Evolutionary conservation across 2,888 invertebrate genomes (phyloP).

Genomic region (Drosophila emarginata): DNA sequence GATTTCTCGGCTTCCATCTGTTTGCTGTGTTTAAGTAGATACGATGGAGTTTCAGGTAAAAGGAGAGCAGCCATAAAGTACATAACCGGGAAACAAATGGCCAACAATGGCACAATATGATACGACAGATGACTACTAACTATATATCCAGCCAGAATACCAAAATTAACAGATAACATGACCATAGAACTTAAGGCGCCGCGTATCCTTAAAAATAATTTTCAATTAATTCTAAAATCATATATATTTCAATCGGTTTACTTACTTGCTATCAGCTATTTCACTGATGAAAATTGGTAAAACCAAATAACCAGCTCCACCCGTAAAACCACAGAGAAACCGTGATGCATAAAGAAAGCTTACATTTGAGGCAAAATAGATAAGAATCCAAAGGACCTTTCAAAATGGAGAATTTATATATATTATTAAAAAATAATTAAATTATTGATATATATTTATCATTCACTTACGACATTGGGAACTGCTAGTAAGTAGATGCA

Average conservation of each 20-base stretch:
- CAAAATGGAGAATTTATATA: conserved; percentile 47
- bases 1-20: conserved; percentile 69
- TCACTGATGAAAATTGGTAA: conserved; percentile 80
- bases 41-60: conserved; percentile 79
- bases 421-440: neutral
- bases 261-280: conserved; percentile 77
- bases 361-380: conserved; percentile 72
- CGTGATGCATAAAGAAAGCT: conserved; percentile 76
- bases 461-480: conserved; percentile 74
- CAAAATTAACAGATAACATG: conserved; percentile 76
- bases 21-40: conserved; percentile 61
- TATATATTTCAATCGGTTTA: conserved; percentile 19
- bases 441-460: too few relatives aligned
- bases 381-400: conserved; percentile 78
- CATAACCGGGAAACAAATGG: conserved; percentile 68
- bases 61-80: conserved; percentile 63
- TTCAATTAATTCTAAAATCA: neutral
- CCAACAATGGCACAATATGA: conserved; percentile 71
- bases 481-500: conserved; percentile 66
- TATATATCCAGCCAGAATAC: conserved; percentile 76
- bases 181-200: conserved; percentile 78
- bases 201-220: conserved; percentile 67
- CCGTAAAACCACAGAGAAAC: conserved; percentile 76
- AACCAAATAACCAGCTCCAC: conserved; percentile 76
- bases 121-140: conserved; percentile 75